Conservation (phyloP, 2,797 vertebrate species). For the Emydoidea blandingii region DNA sequence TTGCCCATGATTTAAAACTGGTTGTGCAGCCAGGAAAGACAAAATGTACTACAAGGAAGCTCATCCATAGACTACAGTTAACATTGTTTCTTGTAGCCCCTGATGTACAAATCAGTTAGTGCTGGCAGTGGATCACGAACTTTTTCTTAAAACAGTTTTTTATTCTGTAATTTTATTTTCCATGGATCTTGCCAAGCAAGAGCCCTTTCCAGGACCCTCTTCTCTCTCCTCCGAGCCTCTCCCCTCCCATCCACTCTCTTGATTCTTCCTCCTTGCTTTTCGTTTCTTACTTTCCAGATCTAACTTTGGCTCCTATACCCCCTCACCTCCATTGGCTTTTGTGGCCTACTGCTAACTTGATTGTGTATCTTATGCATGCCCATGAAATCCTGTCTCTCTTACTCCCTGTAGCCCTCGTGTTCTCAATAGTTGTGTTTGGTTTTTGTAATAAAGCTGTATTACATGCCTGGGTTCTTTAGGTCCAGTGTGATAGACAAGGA, state of each 20-base stretch:
- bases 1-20: conserved; percentile 70
- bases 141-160: conserved; percentile 78
- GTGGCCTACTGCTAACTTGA: conserved; percentile 60
- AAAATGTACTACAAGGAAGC: conserved; percentile 72
- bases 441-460: conserved; percentile 32
- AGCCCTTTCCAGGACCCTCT: conserved; percentile 82
- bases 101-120: conserved; percentile 81
- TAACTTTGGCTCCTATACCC: conserved; percentile 62
- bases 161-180: conserved; percentile 84
- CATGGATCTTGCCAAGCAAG: conserved; percentile 79
- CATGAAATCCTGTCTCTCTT: conserved; percentile 24
- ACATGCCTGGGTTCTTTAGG: conserved; percentile 41
- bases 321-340: conserved; percentile 62
- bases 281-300: conserved; percentile 73
- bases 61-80: conserved; percentile 74
- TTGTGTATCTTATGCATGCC: conserved; percentile 32
- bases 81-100: conserved; percentile 77
- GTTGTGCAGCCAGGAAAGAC: conserved; percentile 67
- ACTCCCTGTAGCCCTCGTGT: not conserved
- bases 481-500: conserved; percentile 39
- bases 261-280: conserved; percentile 64
- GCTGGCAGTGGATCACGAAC: conserved; percentile 79
- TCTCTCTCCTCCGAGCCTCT: conserved; percentile 58
- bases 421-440: conserved; percentile 48
- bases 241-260: conserved; percentile 60